phyloP scores from a whole-genome alignment of 2,113 vertebrate genomes.

The Phrynosoma platyrhinos region DNA sequence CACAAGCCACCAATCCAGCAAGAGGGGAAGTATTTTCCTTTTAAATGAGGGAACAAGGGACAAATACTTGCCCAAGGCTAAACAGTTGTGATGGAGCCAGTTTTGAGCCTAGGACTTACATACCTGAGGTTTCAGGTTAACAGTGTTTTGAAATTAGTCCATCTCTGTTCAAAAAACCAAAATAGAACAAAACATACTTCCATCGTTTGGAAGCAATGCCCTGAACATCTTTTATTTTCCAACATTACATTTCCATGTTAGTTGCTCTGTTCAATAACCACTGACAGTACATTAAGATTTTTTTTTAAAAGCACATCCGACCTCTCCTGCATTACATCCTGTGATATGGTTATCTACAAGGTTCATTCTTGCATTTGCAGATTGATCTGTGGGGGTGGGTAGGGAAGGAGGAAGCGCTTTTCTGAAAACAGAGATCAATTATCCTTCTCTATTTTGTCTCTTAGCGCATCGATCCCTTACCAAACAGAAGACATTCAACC shows the following conservation, averaged over 20 bases:
- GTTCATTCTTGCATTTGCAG: constrained; percentile 53
- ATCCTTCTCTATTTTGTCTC: constrained; percentile 56
- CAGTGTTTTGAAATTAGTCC: not conserved
- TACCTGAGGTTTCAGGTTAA: not conserved
- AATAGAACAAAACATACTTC: not conserved
- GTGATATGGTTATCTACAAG: constrained; percentile 45
- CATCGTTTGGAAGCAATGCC: not conserved
- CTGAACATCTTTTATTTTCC: not conserved
- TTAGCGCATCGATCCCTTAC: constrained; percentile 65
- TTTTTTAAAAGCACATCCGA: constrained; percentile 42
- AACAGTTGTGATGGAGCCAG: not conserved
- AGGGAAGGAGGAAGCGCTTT: constrained; percentile 58
- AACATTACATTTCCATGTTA: not conserved
- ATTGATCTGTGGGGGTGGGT: constrained; percentile 38
- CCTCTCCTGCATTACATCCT: constrained; percentile 25
- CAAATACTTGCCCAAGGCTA: not conserved
- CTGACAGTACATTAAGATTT: constrained; percentile 1
- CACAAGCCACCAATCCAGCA: not conserved
- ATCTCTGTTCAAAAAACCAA: not conserved
- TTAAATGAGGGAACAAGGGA: not conserved
- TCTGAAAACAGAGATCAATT: constrained; percentile 61
- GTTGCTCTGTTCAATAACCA: not conserved
- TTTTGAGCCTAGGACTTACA: not conserved
- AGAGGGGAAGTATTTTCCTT: not conserved
- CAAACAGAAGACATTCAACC: constrained; percentile 52